Evolutionary conservation across 2,888 invertebrate genomes (phyloP).

Genomic region (Pterostichus niger): DNA sequence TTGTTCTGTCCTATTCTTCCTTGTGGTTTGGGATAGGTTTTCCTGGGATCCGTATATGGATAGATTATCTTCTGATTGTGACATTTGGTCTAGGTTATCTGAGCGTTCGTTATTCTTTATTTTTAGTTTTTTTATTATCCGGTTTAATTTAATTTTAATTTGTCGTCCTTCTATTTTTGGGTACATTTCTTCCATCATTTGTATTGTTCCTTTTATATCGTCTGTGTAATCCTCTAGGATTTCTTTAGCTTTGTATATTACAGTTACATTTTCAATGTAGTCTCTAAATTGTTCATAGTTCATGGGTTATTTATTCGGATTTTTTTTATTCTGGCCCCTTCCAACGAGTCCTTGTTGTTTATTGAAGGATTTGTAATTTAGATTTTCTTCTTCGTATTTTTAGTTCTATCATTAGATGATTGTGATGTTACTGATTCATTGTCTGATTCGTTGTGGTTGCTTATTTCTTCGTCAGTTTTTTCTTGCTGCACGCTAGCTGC

Average conservation of each 20-base stretch:
- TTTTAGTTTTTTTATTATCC: not conserved
- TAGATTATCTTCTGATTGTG: too few species aligned
- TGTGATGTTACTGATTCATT: too few species aligned
- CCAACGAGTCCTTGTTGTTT: not conserved
- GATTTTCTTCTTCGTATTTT: too few species aligned
- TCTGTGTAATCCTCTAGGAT: not conserved
- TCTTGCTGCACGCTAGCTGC: too few species aligned
- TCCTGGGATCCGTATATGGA: not conserved
- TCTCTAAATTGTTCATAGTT: not conserved
- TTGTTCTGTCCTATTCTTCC: too few species aligned
- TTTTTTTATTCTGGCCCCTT: not conserved
- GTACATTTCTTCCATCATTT: not conserved
- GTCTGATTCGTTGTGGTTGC: too few species aligned
- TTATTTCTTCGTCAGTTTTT: too few species aligned
- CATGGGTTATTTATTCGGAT: not conserved
- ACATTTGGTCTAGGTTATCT: not conserved
- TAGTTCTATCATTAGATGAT: too few species aligned
- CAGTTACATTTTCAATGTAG: not conserved
- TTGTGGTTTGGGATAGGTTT: too few species aligned
- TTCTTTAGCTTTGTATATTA: too few species aligned
- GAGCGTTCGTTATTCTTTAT: not conserved
- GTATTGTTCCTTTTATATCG: not conserved
- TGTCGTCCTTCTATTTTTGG: not conserved
- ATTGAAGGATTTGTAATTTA: too few species aligned
- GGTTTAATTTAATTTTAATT: slow-evolving; percentile 5